These are phyloP conservation scores for Ochropacha duplaris DNA, from an alignment of 2,888 invertebrate genomes.

Conservation along the genomic window DNA sequence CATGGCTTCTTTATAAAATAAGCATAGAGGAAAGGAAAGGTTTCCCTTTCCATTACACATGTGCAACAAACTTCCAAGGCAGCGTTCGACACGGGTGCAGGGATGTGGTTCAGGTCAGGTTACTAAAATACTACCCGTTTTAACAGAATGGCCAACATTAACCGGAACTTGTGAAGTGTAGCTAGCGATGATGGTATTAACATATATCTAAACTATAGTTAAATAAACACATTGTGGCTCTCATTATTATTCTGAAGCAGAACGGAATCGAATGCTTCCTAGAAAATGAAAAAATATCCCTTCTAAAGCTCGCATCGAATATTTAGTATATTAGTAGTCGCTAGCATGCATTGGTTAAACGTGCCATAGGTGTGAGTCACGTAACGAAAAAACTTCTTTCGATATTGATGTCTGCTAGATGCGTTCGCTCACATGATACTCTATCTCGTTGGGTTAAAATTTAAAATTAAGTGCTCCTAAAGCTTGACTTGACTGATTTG, in stretches of 20 bases:
- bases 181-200: not conserved
- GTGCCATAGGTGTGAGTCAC: slow-evolving; percentile 79
- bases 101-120: not conserved
- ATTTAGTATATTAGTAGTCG: slow-evolving; percentile 76
- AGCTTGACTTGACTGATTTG: not conserved
- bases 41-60: slow-evolving; percentile 58
- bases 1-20: slow-evolving; percentile 65
- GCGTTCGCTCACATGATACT: slow-evolving; percentile 49
- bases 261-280: slow-evolving; percentile 41
- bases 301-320: slow-evolving; percentile 46
- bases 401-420: slow-evolving; percentile 71
- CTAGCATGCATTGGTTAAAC: slow-evolving; percentile 62
- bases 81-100: not conserved
- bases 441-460: not conserved
- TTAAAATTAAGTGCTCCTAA: not conserved
- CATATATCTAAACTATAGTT: not conserved
- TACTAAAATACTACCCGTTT: not conserved
- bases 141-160: not conserved
- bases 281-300: slow-evolving; percentile 56
- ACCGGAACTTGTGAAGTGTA: not conserved
- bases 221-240: slow-evolving; percentile 17
- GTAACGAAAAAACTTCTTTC: slow-evolving; percentile 79
- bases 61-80: slow-evolving; percentile 20
- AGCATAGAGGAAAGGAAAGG: slow-evolving; percentile 65
- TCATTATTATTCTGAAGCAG: slow-evolving; percentile 36